Base-by-base conservation (phyloP, 2,797 vertebrate genomes). In the Semaprochilodus insignis region DNA sequence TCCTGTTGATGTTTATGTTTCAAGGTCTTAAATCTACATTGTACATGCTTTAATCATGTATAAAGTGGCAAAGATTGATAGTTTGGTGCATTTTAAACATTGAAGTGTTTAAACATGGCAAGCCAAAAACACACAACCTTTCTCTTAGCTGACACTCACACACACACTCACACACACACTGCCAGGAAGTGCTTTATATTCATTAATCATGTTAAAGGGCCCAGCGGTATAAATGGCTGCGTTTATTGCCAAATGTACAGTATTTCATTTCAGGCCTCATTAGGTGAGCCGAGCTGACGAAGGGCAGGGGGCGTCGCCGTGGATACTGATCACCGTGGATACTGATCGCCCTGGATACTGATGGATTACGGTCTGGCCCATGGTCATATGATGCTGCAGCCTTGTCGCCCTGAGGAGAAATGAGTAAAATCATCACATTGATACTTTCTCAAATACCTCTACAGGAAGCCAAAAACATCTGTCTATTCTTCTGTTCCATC, bases 181-280 rank as follows among this genome's bases (percentile, higher is more conserved):
- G 59, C 60, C 57, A n/a, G 63, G 44, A 72, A 25, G 74, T 77
- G 74, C 74, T 77, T 52, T 65, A 65, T 65, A 77, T 72, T 59
- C 81, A 86, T 88, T 73, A 78, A 85, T 88, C 81, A 82, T 14
- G 36, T 34, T n/a, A 60, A 60, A 65, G 81, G 71, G 79, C 59
- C 76, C 69, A 71, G 62, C 57, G 74, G 78, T 81, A 75, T 81
- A 86, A 85, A 86, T 80, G 67, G 80, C 63, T 11, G 85, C 67
- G 77, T 84, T 85, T 87, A 88, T 83, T 85, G 87, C 86, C 80
- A 87, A 89, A 87, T 85, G 83, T 78, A 86, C 81, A 86, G 87
- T 85, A 86, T 90, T 91, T 88, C 81, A 89, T 89, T 90, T 90
- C 89, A 87, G 84, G 86, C 75, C 79, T 85, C 80, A 85, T 87